Evolutionary conservation across 2,888 invertebrate genomes (phyloP).

Genomic region (Argynnis bischoffii): DNA sequence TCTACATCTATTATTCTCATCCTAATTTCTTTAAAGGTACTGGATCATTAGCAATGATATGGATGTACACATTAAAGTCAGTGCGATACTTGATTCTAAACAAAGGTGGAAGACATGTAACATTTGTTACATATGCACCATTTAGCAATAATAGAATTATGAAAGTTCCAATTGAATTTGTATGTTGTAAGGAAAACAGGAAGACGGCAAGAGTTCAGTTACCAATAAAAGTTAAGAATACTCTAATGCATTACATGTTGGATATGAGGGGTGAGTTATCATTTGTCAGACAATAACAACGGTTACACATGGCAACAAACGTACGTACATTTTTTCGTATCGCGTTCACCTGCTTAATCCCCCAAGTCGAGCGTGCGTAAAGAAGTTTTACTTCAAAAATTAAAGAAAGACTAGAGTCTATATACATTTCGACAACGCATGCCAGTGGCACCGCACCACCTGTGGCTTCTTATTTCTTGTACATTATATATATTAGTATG

Average conservation of each 20-base stretch:
- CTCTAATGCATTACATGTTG: slow-evolving; percentile 86
- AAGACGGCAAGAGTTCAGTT: slow-evolving; percentile 82
- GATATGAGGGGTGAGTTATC: slow-evolving; percentile 92
- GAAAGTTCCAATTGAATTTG: slow-evolving; percentile 84
- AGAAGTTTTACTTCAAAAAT: too few relatives aligned
- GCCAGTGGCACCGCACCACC: too few relatives aligned
- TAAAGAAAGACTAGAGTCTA: too few relatives aligned
- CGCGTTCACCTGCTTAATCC: too few relatives aligned
- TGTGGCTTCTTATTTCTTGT: too few relatives aligned
- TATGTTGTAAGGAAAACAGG: slow-evolving; percentile 86
- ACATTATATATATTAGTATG: too few relatives aligned
- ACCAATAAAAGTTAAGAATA: slow-evolving; percentile 88
- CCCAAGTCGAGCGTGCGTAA: too few relatives aligned
- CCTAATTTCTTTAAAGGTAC: slow-evolving; percentile 78
- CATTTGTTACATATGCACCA: slow-evolving; percentile 89
- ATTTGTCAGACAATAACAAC: too few relatives aligned
- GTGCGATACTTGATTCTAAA: slow-evolving; percentile 87
- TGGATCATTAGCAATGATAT: slow-evolving; percentile 84
- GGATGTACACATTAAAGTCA: slow-evolving; percentile 88
- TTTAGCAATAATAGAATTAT: slow-evolving; percentile 86
- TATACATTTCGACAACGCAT: too few relatives aligned
- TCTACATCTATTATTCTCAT: background rate
- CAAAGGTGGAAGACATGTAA: slow-evolving; percentile 87
- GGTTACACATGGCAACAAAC: too few relatives aligned
- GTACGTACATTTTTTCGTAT: too few relatives aligned